phyloP scores from a whole-genome alignment of 2,888 invertebrate genomes.

The Tenthredo mesomela region DNA sequence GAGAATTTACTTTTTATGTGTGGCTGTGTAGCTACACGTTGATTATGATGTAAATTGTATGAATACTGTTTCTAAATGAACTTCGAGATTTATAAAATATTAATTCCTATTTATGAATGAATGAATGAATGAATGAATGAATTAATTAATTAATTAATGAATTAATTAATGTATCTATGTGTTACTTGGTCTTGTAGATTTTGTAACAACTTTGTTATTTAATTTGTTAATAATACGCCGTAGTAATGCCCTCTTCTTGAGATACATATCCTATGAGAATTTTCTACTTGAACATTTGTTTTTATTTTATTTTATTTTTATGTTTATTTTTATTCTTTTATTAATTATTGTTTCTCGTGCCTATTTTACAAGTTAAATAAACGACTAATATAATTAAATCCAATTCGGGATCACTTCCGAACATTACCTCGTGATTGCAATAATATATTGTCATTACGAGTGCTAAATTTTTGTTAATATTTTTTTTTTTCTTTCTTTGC shows the following conservation, averaged over 20 bases:
- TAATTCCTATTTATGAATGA: background rate
- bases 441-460: constrained; percentile 64
- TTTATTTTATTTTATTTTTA: background rate
- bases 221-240: constrained; percentile 21
- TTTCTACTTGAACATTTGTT: background rate
- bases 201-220: constrained; percentile 7
- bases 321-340: constrained; percentile 62
- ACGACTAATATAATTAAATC: constrained; percentile 63
- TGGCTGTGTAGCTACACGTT: background rate
- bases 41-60: background rate
- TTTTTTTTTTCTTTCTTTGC: too few species aligned
- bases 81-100: background rate
- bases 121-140: background rate
- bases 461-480: constrained; percentile 63
- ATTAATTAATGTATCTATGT: background rate
- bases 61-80: constrained; percentile 4
- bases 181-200: constrained; percentile 22
- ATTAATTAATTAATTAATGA: background rate
- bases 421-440: constrained; percentile 60
- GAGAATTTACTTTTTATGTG: background rate
- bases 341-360: constrained; percentile 63
- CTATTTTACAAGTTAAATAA: constrained; percentile 71
- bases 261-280: constrained; percentile 37
- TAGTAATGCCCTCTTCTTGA: constrained; percentile 48
- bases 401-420: constrained; percentile 59